Evolutionary conservation across 1,140 invertebrate genomes (phyloP), one percentile per base, ranked within the genome.

Genomic region (Aphis gossypii): DNA sequence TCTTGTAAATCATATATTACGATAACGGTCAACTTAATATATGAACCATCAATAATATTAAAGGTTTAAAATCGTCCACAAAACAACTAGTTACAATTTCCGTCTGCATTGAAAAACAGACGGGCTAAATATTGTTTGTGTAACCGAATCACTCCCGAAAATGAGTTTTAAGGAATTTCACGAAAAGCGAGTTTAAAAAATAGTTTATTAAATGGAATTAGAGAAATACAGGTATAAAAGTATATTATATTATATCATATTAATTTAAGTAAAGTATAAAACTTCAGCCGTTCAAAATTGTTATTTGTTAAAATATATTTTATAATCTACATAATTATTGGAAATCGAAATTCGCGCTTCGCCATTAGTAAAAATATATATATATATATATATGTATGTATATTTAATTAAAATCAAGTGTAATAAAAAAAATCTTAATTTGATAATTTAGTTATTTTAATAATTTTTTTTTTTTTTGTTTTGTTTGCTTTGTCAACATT

Each of bases 91-190:
- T 88, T 51, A 88, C 84, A 88, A 48, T 88, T 35, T 88, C 86
- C 86, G 86, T 30, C 86, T 48, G 86, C n/a, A 48, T 51, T 30
- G 86, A 48, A 38, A 51, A 35, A n/a, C 86, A 48, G 46, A 35
- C 86, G 86, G 86, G 86, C 86, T 88, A 88, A 88, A 88, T 48
- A 88, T 88, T 88, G 86, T 88, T 88, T n/a, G 86, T 88, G 86
- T 88, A 88, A 88, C 46, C 44, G 30, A 88, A 86, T 30, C 46
- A 51, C 30, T 35, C 46, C n/a, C 7, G 1, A 88, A 48, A 88
- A 86, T 46, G 4, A 46, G 11, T 86, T 86, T 44, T 46, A 7
- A 25, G 25, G 14, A 83, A 86, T 86, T 86, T 86, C 25, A 46
- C 14, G 11, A 41, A 46, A 86, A 44, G 25, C 1, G 1, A 46